These are phyloP conservation scores for Bombus breviceps DNA, from an alignment of 1,140 invertebrate species.

Conservation along the genomic window DNA sequence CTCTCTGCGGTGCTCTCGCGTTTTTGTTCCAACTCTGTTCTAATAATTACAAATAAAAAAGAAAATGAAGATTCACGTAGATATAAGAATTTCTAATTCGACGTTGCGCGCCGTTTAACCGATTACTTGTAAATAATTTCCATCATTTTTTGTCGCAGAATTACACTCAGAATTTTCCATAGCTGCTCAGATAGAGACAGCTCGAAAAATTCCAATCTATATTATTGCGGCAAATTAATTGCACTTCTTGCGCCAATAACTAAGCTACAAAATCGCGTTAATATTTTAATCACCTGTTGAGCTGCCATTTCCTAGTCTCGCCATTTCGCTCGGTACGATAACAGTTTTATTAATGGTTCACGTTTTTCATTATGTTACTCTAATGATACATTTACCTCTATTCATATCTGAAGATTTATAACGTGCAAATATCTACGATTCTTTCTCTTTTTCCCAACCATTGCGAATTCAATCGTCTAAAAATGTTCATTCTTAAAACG, in stretches of 20 bases:
- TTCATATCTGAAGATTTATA: not conserved
- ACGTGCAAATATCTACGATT: not conserved
- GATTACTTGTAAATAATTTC: not conserved
- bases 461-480: too few relatives aligned
- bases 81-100: not conserved
- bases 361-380: not conserved
- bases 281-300: slow-evolving; percentile 61
- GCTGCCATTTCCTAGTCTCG: not conserved
- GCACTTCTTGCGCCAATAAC: not conserved
- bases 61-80: not conserved
- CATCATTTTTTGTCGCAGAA: not conserved
- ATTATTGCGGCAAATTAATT: not conserved
- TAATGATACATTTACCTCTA: not conserved
- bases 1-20: not conserved
- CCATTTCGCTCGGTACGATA: not conserved
- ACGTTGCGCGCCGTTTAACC: not conserved
- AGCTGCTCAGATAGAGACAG: too few relatives aligned
- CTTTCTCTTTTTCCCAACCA: not conserved
- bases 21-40: not conserved
- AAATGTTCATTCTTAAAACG: not conserved
- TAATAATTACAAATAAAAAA: not conserved
- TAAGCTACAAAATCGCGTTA: slow-evolving; percentile 9
- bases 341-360: slow-evolving; percentile 20
- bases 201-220: not conserved
- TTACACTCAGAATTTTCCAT: too few relatives aligned